Evolutionary conservation across 2,113 vertebrate genomes (phyloP).

Genomic region (Labeo rohita): DNA sequence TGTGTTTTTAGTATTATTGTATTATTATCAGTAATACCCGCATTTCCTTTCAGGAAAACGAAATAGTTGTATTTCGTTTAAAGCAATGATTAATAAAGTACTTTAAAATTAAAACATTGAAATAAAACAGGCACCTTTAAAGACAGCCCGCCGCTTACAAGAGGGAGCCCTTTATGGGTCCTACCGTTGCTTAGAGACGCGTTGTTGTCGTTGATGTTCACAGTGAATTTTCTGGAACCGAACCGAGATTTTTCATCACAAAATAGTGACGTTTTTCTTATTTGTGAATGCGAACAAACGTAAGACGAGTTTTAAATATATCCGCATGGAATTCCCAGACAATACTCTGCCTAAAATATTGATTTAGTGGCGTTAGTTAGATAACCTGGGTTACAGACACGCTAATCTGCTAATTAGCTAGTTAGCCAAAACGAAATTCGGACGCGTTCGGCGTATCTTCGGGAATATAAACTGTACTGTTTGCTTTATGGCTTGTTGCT

Average conservation of each 20-base stretch:
- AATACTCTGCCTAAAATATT: neutral
- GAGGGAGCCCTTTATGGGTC: slow-evolving; percentile 66
- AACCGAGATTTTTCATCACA: neutral
- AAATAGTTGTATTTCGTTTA: no score
- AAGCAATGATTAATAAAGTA: no score
- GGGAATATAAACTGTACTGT: neutral
- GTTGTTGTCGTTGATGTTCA: slow-evolving; percentile 28
- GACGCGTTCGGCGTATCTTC: neutral
- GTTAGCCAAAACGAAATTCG: neutral
- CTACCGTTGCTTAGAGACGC: slow-evolving; percentile 76
- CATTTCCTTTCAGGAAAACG: neutral
- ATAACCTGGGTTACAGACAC: neutral
- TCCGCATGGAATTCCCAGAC: neutral
- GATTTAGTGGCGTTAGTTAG: neutral
- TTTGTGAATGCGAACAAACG: neutral
- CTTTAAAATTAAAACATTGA: no score
- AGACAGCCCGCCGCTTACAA: neutral
- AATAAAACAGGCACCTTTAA: neutral
- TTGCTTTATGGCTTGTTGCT: neutral
- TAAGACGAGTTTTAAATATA: neutral
- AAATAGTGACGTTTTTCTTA: neutral
- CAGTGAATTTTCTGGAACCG: neutral
- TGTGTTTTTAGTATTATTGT: neutral
- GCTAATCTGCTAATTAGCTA: slow-evolving; percentile 17
- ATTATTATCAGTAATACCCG: neutral